phyloP scores from a whole-genome alignment of 2,888 invertebrate genomes.

The Pedicia rivosa region DNA sequence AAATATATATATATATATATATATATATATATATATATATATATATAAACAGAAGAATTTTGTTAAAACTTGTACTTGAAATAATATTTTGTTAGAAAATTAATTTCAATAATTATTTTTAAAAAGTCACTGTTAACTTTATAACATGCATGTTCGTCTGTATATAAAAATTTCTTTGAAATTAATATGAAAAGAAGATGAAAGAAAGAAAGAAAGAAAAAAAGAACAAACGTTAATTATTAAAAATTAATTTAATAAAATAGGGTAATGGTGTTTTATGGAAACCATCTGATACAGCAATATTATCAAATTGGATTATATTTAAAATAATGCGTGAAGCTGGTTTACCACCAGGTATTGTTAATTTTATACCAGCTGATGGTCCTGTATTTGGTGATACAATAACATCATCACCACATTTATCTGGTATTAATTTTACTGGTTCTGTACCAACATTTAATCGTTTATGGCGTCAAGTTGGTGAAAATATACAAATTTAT shows the following conservation, averaged over 20 bases:
- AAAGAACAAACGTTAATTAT: no score
- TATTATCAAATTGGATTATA: conserved; percentile 89
- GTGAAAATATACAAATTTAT: conserved; percentile 70
- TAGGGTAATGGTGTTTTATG: conserved; percentile 93
- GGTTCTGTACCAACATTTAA: conserved; percentile 94
- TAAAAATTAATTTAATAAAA: no score
- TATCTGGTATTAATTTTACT: conserved; percentile 95
- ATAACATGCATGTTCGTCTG: no score
- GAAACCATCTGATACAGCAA: conserved; percentile 97
- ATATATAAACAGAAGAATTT: no score
- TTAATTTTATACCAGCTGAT: conserved; percentile 93
- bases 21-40: no score
- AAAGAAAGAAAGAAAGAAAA: no score
- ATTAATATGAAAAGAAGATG: no score
- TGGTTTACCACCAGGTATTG: conserved; percentile 89
- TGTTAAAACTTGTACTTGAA: no score
- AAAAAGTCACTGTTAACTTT: no score
- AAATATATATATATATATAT: background rate
- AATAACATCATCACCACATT: conserved; percentile 66
- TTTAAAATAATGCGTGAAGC: conserved; percentile 90
- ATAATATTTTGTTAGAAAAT: no score
- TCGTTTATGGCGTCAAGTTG: conserved; percentile 84
- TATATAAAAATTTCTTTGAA: no score
- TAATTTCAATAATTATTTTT: no score
- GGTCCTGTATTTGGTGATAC: conserved; percentile 90